phyloP scores from a whole-genome alignment of 2,888 invertebrate species.

The Leucania comma region DNA sequence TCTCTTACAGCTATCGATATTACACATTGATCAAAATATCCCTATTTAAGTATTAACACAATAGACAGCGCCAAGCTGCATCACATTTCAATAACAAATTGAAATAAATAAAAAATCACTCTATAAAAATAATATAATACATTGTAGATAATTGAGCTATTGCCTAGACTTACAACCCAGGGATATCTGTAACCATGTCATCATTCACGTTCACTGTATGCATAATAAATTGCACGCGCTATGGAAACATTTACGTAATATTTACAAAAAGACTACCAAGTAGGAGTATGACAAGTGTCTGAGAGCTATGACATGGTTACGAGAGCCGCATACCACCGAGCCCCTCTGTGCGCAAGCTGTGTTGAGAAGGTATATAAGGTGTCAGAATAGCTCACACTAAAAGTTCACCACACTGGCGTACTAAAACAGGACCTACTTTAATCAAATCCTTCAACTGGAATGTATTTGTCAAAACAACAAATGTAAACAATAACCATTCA shows the following conservation, averaged over 20 bases:
- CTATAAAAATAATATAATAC: constrained; percentile 79
- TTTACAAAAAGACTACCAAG: constrained; percentile 78
- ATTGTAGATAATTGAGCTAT: constrained; percentile 86
- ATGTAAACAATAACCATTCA: constrained; percentile 57
- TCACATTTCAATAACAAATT: constrained; percentile 83
- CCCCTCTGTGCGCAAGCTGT: constrained; percentile 86
- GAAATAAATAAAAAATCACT: constrained; percentile 82
- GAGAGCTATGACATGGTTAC: constrained; percentile 85
- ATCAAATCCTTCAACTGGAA: constrained; percentile 69
- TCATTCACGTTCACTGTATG: constrained; percentile 63
- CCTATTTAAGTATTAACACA: constrained; percentile 79
- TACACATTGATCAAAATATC: constrained; percentile 81
- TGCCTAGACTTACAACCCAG: constrained; percentile 89
- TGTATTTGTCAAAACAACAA: constrained; percentile 59
- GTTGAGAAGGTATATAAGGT: constrained; percentile 79
- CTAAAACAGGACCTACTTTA: constrained; percentile 67
- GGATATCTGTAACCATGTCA: constrained; percentile 88
- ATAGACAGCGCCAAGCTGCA: constrained; percentile 85
- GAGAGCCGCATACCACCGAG: constrained; percentile 88
- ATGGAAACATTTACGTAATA: constrained; percentile 75
- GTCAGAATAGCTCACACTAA: constrained; percentile 81
- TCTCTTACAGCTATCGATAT: constrained; percentile 80
- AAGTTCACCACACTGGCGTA: constrained; percentile 66
- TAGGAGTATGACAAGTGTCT: constrained; percentile 69
- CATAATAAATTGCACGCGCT: constrained; percentile 69